Conservation (phyloP, 2,113 vertebrate genomes). For the Gallinago paraguaiae region DNA sequence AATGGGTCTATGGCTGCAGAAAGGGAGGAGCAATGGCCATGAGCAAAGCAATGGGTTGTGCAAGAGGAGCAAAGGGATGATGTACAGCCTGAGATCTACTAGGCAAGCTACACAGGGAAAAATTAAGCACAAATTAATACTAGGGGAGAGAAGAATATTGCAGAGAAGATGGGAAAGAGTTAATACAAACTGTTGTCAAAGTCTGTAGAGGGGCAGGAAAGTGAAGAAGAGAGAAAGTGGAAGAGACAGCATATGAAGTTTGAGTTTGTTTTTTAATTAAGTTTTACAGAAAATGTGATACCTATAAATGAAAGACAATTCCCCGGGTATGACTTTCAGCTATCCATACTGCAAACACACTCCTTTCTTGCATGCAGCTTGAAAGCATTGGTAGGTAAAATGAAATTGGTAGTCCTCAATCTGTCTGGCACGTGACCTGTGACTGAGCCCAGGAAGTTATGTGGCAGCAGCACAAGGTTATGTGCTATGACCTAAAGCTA, state of each 20-base stretch:
- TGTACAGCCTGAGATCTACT: fast-evolving
- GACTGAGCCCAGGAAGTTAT: neutral
- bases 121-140: neutral
- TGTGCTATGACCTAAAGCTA: neutral
- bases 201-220: neutral
- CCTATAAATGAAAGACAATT: neutral
- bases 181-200: neutral
- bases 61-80: fast-evolving
- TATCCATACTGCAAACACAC: neutral
- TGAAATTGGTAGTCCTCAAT: neutral
- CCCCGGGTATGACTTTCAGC: neutral
- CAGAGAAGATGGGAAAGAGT: neutral
- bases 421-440: neutral
- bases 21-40: neutral
- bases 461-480: neutral
- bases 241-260: neutral
- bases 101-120: neutral
- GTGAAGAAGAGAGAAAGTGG: neutral
- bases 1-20: neutral
- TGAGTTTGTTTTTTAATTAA: neutral
- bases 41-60: neutral
- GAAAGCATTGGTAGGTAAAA: neutral
- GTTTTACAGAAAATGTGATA: neutral
- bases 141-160: neutral
- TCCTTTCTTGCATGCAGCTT: neutral